Conservation (phyloP, 2,797 vertebrate genomes). For the Sebastes taczanowskii region DNA sequence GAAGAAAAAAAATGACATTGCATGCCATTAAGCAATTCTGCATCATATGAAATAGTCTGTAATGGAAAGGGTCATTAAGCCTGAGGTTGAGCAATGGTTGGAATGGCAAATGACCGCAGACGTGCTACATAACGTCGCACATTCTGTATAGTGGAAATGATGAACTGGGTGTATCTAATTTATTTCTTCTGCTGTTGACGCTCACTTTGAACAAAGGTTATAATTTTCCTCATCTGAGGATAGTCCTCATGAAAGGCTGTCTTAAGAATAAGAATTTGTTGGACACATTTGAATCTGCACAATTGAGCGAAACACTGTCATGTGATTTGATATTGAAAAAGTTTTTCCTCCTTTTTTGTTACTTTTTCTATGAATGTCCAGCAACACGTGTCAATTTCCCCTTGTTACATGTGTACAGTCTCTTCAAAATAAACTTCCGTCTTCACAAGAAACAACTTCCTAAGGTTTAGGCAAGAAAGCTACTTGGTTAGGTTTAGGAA, state of each 20-base stretch:
- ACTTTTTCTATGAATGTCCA: too few species aligned
- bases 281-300: not conserved
- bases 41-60: conserved; percentile 9
- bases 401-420: too few species aligned
- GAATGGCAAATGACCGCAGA: not conserved
- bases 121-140: not conserved
- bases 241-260: not conserved
- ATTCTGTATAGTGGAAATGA: not conserved
- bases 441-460: too few species aligned
- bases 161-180: not conserved
- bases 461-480: too few species aligned
- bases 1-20: conserved; percentile 9
- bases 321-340: not conserved
- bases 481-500: too few species aligned
- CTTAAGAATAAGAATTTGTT: not conserved
- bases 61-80: conserved; percentile 23
- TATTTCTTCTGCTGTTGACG: not conserved
- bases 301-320: not conserved
- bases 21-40: conserved; percentile 19
- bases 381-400: too few species aligned
- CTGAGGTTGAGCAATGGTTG: not conserved
- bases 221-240: not conserved
- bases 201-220: not conserved
- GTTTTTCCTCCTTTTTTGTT: too few species aligned
- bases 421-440: too few species aligned